Base-by-base conservation (phyloP, 2,888 invertebrate genomes). In the Erannis defoliaria region DNA sequence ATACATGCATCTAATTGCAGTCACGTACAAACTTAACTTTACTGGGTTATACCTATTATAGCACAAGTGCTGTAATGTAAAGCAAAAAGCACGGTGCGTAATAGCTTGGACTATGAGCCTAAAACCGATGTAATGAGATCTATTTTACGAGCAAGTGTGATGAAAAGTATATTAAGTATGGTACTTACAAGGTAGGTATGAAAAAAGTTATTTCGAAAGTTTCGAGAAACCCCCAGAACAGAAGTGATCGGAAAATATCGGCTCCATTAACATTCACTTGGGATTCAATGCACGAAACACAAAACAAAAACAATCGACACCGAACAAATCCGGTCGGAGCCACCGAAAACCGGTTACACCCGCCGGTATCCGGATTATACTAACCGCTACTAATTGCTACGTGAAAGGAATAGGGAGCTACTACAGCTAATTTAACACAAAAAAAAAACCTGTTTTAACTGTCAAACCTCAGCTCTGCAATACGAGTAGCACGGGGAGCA, bases 351-450 rank as follows among this genome's bases (percentile, higher is more conserved):
- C 67, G 71, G 74, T 68, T 66, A 68, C 49, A 55, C 50, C 63
- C 67, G 70, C 71, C 69, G 65, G 76, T 74, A 68, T 74, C 76
- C 81, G 79, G 83, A 84, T 88, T 85, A 84, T 80, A 78, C 80
- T 83, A 85, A 86, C 84, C 78, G 76, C 75, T 77, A 80, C 84
- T 88, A 89, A 90, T 90, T 89, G 86, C 80, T 86, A 89, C 90
- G 90, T 86, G 87, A 71, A 61, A 69, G 61, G 90, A 86, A 89
- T 90, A 26, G 9, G 23, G 6, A 53, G 12, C n/a, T 12, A 26
- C 19, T 45, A 35, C 58, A 48, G 46, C 46, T 23, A 38, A 45
- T 12, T 5, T n/a, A 12, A 1, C 12, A 35, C n/a, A 12, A 35
- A 12, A 10, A 33, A 9, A 9, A n/a, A 35, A 35, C 5, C 26